Conservation (phyloP, 1,140 invertebrate genomes). For the Colletes gigas region DNA sequence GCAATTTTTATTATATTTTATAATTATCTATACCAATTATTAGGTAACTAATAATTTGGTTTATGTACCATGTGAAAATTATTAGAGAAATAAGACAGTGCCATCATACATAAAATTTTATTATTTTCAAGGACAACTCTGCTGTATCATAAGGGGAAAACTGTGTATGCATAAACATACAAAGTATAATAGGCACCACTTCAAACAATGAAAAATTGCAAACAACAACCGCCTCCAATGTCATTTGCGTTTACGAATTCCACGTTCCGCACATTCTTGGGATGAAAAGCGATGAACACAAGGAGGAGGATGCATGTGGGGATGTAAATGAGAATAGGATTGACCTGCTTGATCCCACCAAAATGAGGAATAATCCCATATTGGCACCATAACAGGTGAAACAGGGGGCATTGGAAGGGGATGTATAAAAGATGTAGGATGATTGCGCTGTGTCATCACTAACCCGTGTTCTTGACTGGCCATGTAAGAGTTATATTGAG, state of each 20-base stretch:
- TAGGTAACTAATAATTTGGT: constrained; percentile 10
- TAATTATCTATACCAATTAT: constrained; percentile 22
- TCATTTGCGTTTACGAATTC: constrained; percentile 75
- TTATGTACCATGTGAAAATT: background rate
- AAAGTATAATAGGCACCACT: constrained; percentile 77
- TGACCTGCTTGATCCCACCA: constrained; percentile 71
- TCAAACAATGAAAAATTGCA: constrained; percentile 74
- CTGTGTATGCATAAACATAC: constrained; percentile 74
- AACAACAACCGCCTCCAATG: constrained; percentile 71
- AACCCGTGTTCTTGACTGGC: constrained; percentile 66
- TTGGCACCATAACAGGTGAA: constrained; percentile 66
- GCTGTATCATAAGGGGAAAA: constrained; percentile 66
- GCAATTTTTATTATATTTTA: constrained; percentile 10
- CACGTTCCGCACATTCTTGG: constrained; percentile 64
- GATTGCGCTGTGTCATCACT: constrained; percentile 64
- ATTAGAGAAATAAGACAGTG: constrained; percentile 23
- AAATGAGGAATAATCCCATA: constrained; percentile 63
- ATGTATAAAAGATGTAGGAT: constrained; percentile 69
- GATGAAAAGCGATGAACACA: constrained; percentile 57
- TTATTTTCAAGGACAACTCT: constrained; percentile 64
- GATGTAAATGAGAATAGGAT: constrained; percentile 56
- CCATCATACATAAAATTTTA: constrained; percentile 45
- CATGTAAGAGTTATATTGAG: constrained; percentile 64
- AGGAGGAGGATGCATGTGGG: constrained; percentile 47
- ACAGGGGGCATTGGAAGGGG: constrained; percentile 67